These are phyloP conservation scores for Drosophila lacicola DNA, from an alignment of 2,888 invertebrate genomes.

Conservation along the genomic window DNA sequence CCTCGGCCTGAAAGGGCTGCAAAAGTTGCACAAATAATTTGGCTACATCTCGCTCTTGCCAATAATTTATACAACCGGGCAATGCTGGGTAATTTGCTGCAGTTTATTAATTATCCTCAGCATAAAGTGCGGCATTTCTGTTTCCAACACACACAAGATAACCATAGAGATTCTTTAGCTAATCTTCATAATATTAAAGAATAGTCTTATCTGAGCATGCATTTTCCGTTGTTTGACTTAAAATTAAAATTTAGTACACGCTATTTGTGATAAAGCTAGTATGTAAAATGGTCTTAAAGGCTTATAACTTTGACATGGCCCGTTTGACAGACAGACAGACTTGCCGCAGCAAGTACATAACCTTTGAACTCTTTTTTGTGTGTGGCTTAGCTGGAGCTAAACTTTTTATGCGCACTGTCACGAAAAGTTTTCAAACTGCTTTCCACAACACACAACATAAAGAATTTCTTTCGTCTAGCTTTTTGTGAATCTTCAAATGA, in stretches of 20 bases:
- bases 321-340: slow-evolving; percentile 5
- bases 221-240: slow-evolving; percentile 14
- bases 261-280: slow-evolving; percentile 21
- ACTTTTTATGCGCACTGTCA: neutral
- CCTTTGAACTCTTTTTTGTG: slow-evolving; percentile 3
- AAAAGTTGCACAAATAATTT: too few relatives aligned
- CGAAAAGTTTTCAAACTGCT: neutral
- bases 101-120: too few relatives aligned
- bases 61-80: too few relatives aligned
- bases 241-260: slow-evolving; percentile 10
- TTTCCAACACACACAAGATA: neutral
- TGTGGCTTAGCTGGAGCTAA: slow-evolving; percentile 9
- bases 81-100: too few relatives aligned
- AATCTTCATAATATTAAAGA: slow-evolving; percentile 19
- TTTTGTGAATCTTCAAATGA: neutral
- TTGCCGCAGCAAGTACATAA: neutral
- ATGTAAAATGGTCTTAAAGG: slow-evolving; percentile 23
- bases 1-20: too few relatives aligned
- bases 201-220: slow-evolving; percentile 28
- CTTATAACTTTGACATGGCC: slow-evolving; percentile 22
- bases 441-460: neutral
- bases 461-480: neutral
- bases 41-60: too few relatives aligned
- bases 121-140: neutral
- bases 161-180: slow-evolving; percentile 17